Conservation (phyloP, 2,113 vertebrate species). For the Gopherus evgoodei region DNA sequence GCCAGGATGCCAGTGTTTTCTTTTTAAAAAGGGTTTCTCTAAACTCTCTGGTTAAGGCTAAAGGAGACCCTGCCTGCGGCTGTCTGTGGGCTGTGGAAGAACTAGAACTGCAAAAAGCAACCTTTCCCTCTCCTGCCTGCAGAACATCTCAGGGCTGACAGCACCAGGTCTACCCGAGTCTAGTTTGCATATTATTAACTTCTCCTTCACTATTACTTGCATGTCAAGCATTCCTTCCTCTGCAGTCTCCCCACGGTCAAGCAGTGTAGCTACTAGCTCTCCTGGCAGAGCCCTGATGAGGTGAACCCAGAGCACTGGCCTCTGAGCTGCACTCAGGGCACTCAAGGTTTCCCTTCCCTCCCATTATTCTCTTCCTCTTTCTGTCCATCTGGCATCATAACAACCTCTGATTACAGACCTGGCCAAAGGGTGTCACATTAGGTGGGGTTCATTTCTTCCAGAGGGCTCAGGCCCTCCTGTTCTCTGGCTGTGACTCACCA, state of each 20-base stretch:
- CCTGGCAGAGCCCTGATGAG: not conserved
- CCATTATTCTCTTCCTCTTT: not conserved
- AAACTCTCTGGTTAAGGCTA: not conserved
- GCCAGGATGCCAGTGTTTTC: not conserved
- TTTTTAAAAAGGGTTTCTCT: not conserved
- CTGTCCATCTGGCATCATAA: not conserved
- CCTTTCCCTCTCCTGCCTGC: not conserved
- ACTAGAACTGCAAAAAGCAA: conserved; percentile 13
- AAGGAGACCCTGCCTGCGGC: not conserved
- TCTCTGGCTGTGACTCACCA: not conserved
- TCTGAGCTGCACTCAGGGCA: not conserved
- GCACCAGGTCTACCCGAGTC: not conserved
- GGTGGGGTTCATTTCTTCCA: not conserved
- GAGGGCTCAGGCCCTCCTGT: not conserved
- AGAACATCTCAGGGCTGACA: accelerated
- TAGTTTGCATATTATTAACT: not conserved
- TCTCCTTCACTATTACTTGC: not conserved
- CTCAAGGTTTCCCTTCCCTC: not conserved
- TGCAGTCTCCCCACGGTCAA: too few species aligned
- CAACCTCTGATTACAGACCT: not conserved
- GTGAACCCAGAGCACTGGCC: not conserved
- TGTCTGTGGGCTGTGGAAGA: not conserved
- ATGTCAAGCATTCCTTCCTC: not conserved
- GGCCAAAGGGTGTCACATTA: not conserved
- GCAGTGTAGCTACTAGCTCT: not conserved